Conservation (phyloP, 2,113 vertebrate genomes). For the Pseudorasbora parva region DNA sequence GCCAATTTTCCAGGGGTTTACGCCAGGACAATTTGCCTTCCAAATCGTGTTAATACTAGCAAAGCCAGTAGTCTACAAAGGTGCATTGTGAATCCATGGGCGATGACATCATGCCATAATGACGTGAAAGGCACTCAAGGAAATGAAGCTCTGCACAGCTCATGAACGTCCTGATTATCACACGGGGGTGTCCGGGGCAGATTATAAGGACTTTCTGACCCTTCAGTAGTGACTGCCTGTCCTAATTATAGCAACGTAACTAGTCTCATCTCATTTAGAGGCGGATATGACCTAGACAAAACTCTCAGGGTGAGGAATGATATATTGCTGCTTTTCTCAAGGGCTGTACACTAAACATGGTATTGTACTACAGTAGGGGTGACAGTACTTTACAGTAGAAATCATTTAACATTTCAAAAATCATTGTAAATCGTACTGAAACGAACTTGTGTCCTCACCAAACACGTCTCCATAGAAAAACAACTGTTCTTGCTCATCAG, state of each 20-base stretch:
- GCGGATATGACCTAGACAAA: slow-evolving; percentile 31
- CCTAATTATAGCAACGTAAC: slow-evolving; percentile 48
- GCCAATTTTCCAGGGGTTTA: slow-evolving; percentile 28
- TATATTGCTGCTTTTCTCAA: background rate
- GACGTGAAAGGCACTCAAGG: slow-evolving; percentile 22
- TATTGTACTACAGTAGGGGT: background rate
- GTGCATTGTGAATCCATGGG: slow-evolving; percentile 5
- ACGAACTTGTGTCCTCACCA: background rate
- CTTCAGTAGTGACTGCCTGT: slow-evolving; percentile 25
- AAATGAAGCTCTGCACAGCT: slow-evolving; percentile 38
- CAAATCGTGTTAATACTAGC: slow-evolving; percentile 11
- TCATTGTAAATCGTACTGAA: background rate
- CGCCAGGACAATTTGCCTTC: slow-evolving; percentile 19
- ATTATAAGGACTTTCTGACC: slow-evolving; percentile 42
- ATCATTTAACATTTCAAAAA: background rate
- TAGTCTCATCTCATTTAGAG: slow-evolving; percentile 44
- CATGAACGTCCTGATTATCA: slow-evolving; percentile 27
- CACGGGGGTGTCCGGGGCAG: slow-evolving; percentile 25
- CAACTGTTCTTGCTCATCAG: background rate
- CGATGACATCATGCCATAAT: slow-evolving; percentile 29
- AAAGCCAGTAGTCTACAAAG: background rate
- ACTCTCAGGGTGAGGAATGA: slow-evolving; percentile 14
- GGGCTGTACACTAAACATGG: background rate
- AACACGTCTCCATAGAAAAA: background rate
- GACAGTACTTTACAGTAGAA: background rate